phyloP scores from a whole-genome alignment of 2,888 invertebrate genomes.

The Helicoverpa assulta region DNA sequence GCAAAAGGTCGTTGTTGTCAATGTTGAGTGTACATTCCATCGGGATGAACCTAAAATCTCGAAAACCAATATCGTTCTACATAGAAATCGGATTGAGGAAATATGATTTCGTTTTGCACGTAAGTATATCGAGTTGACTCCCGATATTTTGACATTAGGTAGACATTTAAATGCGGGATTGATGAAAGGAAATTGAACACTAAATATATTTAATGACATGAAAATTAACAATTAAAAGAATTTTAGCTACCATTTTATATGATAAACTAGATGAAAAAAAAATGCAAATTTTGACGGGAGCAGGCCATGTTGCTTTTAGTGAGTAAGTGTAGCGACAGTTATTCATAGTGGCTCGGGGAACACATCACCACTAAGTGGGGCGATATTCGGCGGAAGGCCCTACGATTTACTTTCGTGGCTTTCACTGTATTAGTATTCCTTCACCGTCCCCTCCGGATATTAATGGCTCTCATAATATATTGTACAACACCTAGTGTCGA shows the following conservation, averaged over 20 bases:
- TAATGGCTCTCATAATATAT: slow-evolving; percentile 52
- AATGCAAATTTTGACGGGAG: slow-evolving; percentile 2
- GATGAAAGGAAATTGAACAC: background rate
- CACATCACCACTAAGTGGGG: slow-evolving; percentile 55
- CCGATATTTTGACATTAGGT: slow-evolving; percentile 16
- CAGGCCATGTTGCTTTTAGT: slow-evolving; percentile 38
- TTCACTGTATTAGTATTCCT: slow-evolving; percentile 57
- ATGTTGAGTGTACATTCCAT: slow-evolving; percentile 22
- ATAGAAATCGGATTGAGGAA: slow-evolving; percentile 38
- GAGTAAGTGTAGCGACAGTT: slow-evolving; percentile 45
- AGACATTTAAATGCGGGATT: slow-evolving; percentile 3
- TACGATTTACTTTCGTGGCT: slow-evolving; percentile 55
- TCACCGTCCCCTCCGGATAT: slow-evolving; percentile 44
- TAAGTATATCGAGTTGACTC: slow-evolving; percentile 9
- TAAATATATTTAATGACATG: background rate
- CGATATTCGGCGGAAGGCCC: slow-evolving; percentile 47
- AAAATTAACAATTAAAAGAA: too few relatives aligned
- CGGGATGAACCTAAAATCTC: slow-evolving; percentile 20
- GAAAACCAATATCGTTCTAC: slow-evolving; percentile 32
- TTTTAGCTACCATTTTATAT: too few relatives aligned
- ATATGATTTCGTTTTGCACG: slow-evolving; percentile 34
- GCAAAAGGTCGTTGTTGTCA: slow-evolving; percentile 20
- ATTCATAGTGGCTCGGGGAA: slow-evolving; percentile 51
- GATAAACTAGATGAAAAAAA: too few relatives aligned
- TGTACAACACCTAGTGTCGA: slow-evolving; percentile 34